Percentiles rank a stretch among this genome's conserved stretches.
Conservation (phyloP, 1,140 invertebrate genomes). For the Heliconius hewitsoni region DNA sequence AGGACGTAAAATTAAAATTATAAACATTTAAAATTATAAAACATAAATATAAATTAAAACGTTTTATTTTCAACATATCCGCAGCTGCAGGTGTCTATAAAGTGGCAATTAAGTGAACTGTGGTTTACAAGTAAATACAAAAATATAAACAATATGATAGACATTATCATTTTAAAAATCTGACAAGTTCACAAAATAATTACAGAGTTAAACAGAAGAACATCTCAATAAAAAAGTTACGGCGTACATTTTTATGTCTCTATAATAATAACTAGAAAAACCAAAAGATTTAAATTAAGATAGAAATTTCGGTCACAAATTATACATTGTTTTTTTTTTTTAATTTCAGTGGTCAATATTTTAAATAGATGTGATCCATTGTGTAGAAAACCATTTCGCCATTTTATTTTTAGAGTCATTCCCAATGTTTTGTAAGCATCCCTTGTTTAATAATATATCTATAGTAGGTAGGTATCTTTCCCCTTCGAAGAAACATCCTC, state of each 20-base stretch:
- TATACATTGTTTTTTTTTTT: not conserved
- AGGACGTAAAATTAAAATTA: not conserved
- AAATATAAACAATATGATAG: not conserved
- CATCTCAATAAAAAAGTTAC: constrained; percentile 11
- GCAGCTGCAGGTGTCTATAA: not conserved
- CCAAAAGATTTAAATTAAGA: constrained; percentile 5
- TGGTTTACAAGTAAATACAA: not conserved
- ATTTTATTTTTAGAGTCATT: constrained; percentile 21
- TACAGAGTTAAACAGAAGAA: constrained; percentile 30
- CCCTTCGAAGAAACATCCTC: constrained; percentile 59
- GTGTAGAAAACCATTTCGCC: not conserved
- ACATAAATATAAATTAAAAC: not conserved
- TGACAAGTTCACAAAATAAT: constrained; percentile 6
- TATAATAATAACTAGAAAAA: constrained; percentile 22
- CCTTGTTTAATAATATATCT: constrained; percentile 46
- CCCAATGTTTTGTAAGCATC: constrained; percentile 46
- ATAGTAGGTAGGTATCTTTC: constrained; percentile 39
- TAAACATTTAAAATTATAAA: not conserved
- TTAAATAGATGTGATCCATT: not conserved
- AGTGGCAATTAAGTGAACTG: not conserved
- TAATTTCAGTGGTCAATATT: not conserved
- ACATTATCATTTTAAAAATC: constrained; percentile 14
- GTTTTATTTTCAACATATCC: not conserved
- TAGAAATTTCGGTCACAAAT: not conserved
- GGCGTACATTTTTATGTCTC: constrained; percentile 1